phyloP scores from a whole-genome alignment of 2,113 vertebrate species.

The Synodontis membranacea region DNA sequence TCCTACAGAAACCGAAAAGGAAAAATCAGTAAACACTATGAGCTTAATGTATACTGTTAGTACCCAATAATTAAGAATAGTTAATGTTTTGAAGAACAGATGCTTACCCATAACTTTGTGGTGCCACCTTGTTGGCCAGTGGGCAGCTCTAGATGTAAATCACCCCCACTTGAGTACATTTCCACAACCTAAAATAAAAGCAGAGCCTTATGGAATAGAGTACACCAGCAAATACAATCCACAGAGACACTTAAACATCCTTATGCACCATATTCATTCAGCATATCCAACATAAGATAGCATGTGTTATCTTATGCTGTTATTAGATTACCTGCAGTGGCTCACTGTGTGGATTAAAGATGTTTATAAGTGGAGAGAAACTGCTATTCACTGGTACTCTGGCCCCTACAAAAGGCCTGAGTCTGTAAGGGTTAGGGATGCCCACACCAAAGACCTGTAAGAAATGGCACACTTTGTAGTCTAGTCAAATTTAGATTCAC shows the following conservation, averaged over 20 bases:
- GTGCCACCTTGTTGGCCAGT: conserved; percentile 95
- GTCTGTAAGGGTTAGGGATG: conserved; percentile 93
- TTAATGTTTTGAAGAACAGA: neutral
- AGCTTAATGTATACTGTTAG: neutral
- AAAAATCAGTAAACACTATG: neutral
- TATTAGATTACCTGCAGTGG: conserved; percentile 84
- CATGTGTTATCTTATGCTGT: too few relatives aligned
- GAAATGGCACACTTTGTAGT: conserved; percentile 4
- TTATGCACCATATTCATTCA: neutral
- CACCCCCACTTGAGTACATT: conserved; percentile 98
- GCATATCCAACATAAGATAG: neutral
- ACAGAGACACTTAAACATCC: neutral
- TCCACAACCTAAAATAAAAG: conserved; percentile 84
- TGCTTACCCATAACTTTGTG: conserved; percentile 89
- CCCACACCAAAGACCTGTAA: conserved; percentile 96
- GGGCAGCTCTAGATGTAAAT: conserved; percentile 95
- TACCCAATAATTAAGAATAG: neutral
- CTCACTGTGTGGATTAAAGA: conserved; percentile 96
- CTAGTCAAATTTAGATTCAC: neutral
- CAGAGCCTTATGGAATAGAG: neutral
- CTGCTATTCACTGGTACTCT: conserved; percentile 98
- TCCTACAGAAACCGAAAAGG: conserved; percentile 73
- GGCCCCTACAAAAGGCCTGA: conserved; percentile 95
- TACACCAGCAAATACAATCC: neutral
- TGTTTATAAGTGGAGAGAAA: conserved; percentile 97